phyloP scores from a whole-genome alignment of 2,888 invertebrate species.

The Eueremaeus valkanovi region DNA sequence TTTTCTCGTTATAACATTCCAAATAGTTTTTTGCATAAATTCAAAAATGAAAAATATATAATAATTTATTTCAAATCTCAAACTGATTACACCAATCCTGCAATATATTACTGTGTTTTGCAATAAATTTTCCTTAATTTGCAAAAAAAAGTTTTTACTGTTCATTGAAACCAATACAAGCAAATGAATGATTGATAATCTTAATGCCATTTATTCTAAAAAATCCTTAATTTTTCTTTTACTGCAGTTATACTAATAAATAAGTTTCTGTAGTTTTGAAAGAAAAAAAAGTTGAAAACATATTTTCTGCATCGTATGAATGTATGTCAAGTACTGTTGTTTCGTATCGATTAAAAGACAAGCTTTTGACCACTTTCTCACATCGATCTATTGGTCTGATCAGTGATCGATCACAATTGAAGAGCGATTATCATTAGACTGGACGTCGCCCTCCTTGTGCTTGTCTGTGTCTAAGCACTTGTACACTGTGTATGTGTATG shows the following conservation, averaged over 20 bases:
- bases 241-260: not conserved
- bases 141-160: not conserved
- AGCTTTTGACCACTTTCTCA: conserved; percentile 10
- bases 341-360: not conserved
- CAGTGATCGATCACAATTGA: conserved; percentile 33
- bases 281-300: not conserved
- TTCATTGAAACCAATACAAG: not conserved
- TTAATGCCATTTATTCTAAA: not conserved
- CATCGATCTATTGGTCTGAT: conserved; percentile 1
- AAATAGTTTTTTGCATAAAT: too few species aligned
- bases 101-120: not conserved
- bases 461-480: not conserved
- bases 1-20: too few species aligned
- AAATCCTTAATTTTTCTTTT: not conserved
- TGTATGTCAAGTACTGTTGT: not conserved
- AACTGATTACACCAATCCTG: too few species aligned
- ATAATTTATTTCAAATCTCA: too few species aligned
- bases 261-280: not conserved
- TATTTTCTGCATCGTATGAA: too few species aligned
- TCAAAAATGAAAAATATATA: too few species aligned
- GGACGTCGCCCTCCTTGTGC: not conserved
- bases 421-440: conserved; percentile 23
- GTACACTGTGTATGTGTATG: too few species aligned
- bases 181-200: not conserved
- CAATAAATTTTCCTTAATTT: not conserved